Conservation (phyloP, 2,797 vertebrate genomes). For the Uromys caudimaculatus region DNA sequence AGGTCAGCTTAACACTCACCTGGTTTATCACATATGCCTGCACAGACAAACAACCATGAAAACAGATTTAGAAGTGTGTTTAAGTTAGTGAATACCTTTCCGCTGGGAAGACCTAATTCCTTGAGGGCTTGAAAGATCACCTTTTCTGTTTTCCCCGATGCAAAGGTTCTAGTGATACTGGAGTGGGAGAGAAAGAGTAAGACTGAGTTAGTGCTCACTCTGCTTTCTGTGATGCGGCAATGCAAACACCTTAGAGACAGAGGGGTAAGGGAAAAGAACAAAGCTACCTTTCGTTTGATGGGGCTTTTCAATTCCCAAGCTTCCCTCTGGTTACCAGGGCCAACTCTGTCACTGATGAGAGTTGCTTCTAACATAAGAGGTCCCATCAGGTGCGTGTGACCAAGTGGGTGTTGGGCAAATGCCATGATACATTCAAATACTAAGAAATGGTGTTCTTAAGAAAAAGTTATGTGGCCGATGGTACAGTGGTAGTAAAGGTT, state of each 20-base stretch:
- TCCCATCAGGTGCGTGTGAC: not conserved
- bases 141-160: conserved; percentile 99
- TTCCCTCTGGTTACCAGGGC: not conserved
- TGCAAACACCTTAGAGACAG: conserved; percentile 91
- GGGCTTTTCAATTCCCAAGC: not conserved
- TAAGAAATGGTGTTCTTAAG: not conserved
- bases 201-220: conserved; percentile 58
- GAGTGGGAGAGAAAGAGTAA: conserved; percentile 65
- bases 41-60: not conserved
- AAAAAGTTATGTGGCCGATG: not conserved
- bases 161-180: conserved; percentile 99
- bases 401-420: not conserved
- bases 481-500: not conserved
- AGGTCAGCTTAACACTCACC: conserved; percentile 7
- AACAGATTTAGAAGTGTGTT: not conserved
- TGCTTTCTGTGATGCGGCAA: conserved; percentile 95
- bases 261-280: conserved; percentile 64
- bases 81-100: conserved; percentile 92
- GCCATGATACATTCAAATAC: not conserved
- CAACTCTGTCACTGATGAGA: not conserved
- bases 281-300: not conserved
- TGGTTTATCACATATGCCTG: not conserved
- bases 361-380: not conserved
- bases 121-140: conserved; percentile 99
- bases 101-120: conserved; percentile 98